Evolutionary conservation across 2,113 vertebrate genomes (phyloP), one percentile per base, ranked within the genome.

Genomic region (Sula dactylatra): DNA sequence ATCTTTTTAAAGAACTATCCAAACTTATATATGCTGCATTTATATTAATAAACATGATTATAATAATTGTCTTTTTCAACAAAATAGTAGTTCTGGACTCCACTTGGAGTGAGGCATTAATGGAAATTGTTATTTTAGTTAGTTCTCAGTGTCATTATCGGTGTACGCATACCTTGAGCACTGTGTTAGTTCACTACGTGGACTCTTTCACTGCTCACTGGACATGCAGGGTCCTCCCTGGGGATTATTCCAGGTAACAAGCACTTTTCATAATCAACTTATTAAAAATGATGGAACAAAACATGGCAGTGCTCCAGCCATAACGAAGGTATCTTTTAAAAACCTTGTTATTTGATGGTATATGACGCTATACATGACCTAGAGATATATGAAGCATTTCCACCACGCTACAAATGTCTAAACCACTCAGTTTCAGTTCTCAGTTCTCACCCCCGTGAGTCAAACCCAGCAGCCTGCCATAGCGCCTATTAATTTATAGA

Each of bases 341-440:
- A 65, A 47, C 29, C 26, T 64, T 66, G 12, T 52, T 79, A 38
- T 50, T 91, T 32, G 26, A 19, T 66, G 16, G 29, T 50, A 12
- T 71, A 77, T 49, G 77, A 65, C 0, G 3, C 49, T 94, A 4
- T 65, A 77, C 72, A 13, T 40, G 91, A 88, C 74, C 59, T 74
- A 83, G 47, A 93, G 71, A 82, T 62, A 55, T 0, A 38, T 22
- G 54, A 70, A 92, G 65, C 11, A 44, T 92, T 95, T 74, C 1
- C 9, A 92, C 78, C 55, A 32, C 1, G 3, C 24, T 71, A 10
- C 49, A 34, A 62, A 32, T 55, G 54, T 91, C 70, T 92, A 81
- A 97, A 93, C 49, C 94, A 52, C 73, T 78, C 10, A 19, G 73
- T 96, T 97, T 97, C 89, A 80, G 38, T 94, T 96, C 95, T 94